These are phyloP conservation scores for Ophonus ardosiacus DNA, from an alignment of 2,888 invertebrate genomes.

Conservation along the genomic window DNA sequence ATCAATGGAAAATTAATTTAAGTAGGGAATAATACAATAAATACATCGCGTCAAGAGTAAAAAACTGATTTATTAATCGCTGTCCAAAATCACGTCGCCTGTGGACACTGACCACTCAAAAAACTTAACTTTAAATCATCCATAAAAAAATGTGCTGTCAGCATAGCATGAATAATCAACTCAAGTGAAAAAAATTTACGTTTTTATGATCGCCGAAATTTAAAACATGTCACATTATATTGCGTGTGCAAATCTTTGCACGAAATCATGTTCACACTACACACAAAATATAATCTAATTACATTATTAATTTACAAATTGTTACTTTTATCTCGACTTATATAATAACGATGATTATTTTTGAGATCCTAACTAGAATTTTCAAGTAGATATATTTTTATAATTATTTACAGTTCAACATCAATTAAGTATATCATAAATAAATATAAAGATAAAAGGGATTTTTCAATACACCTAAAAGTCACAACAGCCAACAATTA, in stretches of 20 bases:
- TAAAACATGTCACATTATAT: slow-evolving; percentile 3
- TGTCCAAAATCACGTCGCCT: slow-evolving; percentile 23
- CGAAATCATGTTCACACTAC: background rate
- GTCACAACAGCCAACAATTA: no score
- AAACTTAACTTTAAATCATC: slow-evolving; percentile 23
- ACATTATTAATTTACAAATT: background rate
- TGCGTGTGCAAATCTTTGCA: slow-evolving; percentile 12
- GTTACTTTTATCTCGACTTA: background rate
- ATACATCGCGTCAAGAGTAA: background rate
- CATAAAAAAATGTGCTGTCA: slow-evolving; percentile 28
- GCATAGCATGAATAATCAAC: slow-evolving; percentile 33
- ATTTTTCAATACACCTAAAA: no score
- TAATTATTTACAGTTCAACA: background rate
- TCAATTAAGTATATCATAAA: no score
- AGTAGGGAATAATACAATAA: slow-evolving; percentile 7
- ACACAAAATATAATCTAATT: slow-evolving; percentile 16
- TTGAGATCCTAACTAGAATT: background rate
- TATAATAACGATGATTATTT: background rate
- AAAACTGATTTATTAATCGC: slow-evolving; percentile 19
- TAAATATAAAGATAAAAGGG: no score
- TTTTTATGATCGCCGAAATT: slow-evolving; percentile 2
- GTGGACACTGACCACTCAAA: slow-evolving; percentile 30
- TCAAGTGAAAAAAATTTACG: background rate
- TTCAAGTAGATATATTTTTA: background rate
- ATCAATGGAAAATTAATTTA: background rate